Base-by-base conservation (phyloP, 2,888 invertebrate species). In the Cataglyphis cursor region DNA sequence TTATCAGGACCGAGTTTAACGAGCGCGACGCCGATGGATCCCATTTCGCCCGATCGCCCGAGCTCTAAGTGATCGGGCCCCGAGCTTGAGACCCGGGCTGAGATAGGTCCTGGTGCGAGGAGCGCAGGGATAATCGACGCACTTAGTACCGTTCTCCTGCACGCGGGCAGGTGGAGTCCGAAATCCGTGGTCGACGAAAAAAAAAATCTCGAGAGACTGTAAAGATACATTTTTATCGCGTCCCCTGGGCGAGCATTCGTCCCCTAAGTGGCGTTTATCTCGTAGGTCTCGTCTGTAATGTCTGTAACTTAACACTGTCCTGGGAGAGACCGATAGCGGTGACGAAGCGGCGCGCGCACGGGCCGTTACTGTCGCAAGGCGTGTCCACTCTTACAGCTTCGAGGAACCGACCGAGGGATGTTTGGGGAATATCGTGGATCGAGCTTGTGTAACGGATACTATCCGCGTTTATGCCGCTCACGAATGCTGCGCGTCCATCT, bases 241-340 rank as follows among this genome's bases (percentile, higher is more conserved):
- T 89, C 90, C 91, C 85, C 88, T 90, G 90, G 87, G 85, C 89
- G 88, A 92, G 92, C 93, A 93, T 93, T 92, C 89, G 93, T 93
- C 87, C 91, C 89, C 21, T 90, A 90, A 93, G 92, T 92, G 90
- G 90, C 90, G 91, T 92, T 92, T 91, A 92, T 92, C 92, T 92
- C 89, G 85, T 86, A 84, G 84, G 86, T 87, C 88, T 86, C 81
- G 90, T 51, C 48, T 51, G 92, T 92, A 93, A 93, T 92, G 93
- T 90, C 90, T 91, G 93, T 93, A 93, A 93, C 93, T 92, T 89
- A 91, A 93, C 92, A 92, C 93, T 92, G 92, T 90, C 87, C 89
- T 81, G 86, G 87, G 89, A 88, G 88, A 89, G 90, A 90, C 90
- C 90, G 92, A 93, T 93, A 92, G 89, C 89, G 59, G 73, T 85